Evolutionary conservation across 2,888 invertebrate genomes (phyloP).

Genomic region (Cheilosia soror): DNA sequence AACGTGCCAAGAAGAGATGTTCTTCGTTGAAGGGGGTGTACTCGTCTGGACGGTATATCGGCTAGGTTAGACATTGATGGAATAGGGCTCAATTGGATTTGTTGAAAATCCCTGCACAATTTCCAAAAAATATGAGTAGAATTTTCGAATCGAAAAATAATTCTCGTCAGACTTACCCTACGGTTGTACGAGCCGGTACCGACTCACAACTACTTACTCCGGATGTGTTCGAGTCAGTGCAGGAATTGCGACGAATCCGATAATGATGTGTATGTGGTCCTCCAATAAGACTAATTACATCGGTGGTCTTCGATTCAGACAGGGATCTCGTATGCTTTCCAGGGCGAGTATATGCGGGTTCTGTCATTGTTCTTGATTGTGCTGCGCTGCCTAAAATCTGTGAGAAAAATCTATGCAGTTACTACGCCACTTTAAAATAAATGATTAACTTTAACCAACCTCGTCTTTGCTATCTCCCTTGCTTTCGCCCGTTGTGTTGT

Average conservation of each 20-base stretch:
- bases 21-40: conserved; percentile 80
- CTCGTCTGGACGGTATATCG: conserved; percentile 82
- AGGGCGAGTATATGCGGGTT: conserved; percentile 81
- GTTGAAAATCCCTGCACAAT: conserved; percentile 86
- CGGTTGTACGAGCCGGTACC: conserved; percentile 86
- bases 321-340: conserved; percentile 87
- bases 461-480: conserved; percentile 75
- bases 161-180: conserved; percentile 84
- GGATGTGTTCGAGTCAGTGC: conserved; percentile 92
- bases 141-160: not conserved
- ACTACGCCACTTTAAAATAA: conserved; percentile 14
- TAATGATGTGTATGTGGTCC: conserved; percentile 80
- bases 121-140: not conserved
- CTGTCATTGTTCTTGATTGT: conserved; percentile 85
- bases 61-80: conserved; percentile 92
- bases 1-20: conserved; percentile 81
- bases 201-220: conserved; percentile 93
- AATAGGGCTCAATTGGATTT: conserved; percentile 93
- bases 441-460: conserved; percentile 63
- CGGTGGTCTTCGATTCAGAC: conserved; percentile 89
- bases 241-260: conserved; percentile 85
- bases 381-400: conserved; percentile 71
- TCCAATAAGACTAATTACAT: conserved; percentile 83
- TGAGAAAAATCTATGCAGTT: conserved; percentile 13
- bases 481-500: conserved; percentile 80